Base-by-base conservation (phyloP, 2,888 invertebrate genomes). In the Philaethria dido region DNA sequence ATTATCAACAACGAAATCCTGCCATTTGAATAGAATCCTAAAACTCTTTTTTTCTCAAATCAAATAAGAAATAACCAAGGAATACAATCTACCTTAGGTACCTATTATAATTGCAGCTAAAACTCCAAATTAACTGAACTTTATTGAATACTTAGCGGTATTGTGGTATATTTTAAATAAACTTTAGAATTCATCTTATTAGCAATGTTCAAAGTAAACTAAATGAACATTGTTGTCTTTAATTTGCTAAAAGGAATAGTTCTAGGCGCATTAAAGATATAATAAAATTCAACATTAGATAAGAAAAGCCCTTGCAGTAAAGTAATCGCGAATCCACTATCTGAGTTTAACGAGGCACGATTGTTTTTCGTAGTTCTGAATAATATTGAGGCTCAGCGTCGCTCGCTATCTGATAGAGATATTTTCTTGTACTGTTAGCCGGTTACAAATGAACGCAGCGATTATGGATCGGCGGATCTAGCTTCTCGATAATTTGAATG, bases 361-460 rank as follows among this genome's bases (percentile, higher is more conserved):
- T 91, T 91, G 90, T 92, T 92, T 91, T 91, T 91, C 89, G 86
- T 83, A 89, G 87, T 89, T 91, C 87, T 89, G 89, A 90, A 92
- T 90, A 92, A 91, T 92, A 92, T 92, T 89, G 89, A 88, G 86
- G 86, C 81, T 85, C 86, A 87, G 83, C 82, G 83, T 86, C 82
- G 81, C 78, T 78, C 72, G 75, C 78, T 88, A 92, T 92, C 91
- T 85, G 91, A 92, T 91, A 84, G 86, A 78, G 91, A 91, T 89
- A 89, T 86, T 89, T 90, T 90, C 88, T 85, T 79, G 86, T 90
- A 88, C 89, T 88, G 88, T 89, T 89, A 85, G 83, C 81, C 83
- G 80, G 84, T 91, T 88, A 91, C 90, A 90, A 90, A 89, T 91
- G 89, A 89, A 88, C 87, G 85, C 87, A 88, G 87, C 89, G 89